Percentiles rank a stretch among this genome's conserved stretches.
phyloP scores from a whole-genome alignment of 2,888 invertebrate species.

The Plutella xylostella region DNA sequence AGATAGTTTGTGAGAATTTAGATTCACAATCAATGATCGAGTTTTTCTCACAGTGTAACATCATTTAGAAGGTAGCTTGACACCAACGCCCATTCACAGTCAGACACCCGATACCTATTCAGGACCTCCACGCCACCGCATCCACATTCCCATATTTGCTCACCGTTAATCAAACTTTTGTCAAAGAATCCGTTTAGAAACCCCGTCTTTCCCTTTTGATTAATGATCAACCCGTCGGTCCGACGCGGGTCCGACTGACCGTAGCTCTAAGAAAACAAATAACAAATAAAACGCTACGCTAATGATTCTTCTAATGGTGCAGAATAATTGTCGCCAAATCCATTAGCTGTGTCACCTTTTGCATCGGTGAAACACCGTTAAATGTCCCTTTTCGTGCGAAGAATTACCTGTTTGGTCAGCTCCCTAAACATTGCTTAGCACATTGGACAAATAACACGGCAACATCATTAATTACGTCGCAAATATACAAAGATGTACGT shows the following conservation, averaged over 20 bases:
- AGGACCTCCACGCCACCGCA: not conserved
- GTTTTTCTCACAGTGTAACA: too few species aligned
- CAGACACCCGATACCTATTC: not conserved
- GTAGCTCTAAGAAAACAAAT: constrained; percentile 53
- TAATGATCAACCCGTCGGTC: constrained; percentile 50
- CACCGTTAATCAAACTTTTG: constrained; percentile 53
- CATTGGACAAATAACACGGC: constrained; percentile 52
- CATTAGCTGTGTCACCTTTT: constrained; percentile 34
- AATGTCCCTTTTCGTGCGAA: constrained; percentile 27
- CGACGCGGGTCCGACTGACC: constrained; percentile 33
- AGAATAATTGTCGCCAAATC: constrained; percentile 49
- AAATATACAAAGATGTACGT: too few species aligned
- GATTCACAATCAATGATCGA: too few species aligned
- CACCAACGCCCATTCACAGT: not conserved
- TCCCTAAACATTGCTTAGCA: constrained; percentile 27
- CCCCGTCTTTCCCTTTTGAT: constrained; percentile 35
- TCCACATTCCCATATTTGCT: constrained; percentile 39
- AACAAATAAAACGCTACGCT: constrained; percentile 37
- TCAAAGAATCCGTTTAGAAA: constrained; percentile 35
- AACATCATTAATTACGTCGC: constrained; percentile 45
- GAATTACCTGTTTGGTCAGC: constrained; percentile 50
- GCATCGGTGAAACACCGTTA: constrained; percentile 25
- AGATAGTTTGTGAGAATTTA: too few species aligned
- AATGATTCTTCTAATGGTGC: constrained; percentile 58
- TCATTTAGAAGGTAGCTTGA: too few species aligned